These are phyloP conservation scores for Synaphobranchus kaupii DNA, from an alignment of 2,797 vertebrate genomes.

Conservation along the genomic window DNA sequence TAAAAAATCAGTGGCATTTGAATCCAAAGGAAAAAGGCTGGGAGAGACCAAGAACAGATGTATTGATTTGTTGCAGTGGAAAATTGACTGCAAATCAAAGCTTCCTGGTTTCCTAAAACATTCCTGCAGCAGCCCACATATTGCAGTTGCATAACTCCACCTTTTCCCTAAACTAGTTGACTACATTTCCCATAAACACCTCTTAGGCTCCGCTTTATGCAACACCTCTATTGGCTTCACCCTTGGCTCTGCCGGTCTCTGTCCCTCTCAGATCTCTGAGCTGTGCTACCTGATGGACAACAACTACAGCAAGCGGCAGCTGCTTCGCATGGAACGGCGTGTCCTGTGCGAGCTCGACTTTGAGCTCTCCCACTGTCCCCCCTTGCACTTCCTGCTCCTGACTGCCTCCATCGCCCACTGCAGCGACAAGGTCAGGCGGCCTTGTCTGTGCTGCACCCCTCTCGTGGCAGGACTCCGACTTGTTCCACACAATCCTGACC, in stretches of 20 bases:
- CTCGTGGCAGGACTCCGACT: too few species aligned
- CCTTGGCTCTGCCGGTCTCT: not conserved
- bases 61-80: too few species aligned
- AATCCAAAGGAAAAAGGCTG: too few species aligned
- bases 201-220: too few species aligned
- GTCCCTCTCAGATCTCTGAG: slow-evolving; percentile 71
- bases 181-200: too few species aligned
- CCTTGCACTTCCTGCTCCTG: slow-evolving; percentile 78
- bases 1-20: too few species aligned
- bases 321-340: slow-evolving; percentile 81
- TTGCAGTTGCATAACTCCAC: too few species aligned
- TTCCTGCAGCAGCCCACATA: too few species aligned
- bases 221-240: not conserved
- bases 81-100: too few species aligned
- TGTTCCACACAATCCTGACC: not conserved
- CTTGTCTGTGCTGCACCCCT: not conserved
- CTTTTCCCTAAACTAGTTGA: too few species aligned
- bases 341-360: slow-evolving; percentile 78
- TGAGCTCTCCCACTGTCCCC: slow-evolving; percentile 73
- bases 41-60: too few species aligned
- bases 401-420: slow-evolving; percentile 70
- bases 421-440: slow-evolving; percentile 64
- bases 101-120: too few species aligned
- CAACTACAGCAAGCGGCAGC: slow-evolving; percentile 75
- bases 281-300: slow-evolving; percentile 84